Base-by-base conservation (phyloP, 2,113 vertebrate genomes). In the Gasterosteus aculeatus region DNA sequence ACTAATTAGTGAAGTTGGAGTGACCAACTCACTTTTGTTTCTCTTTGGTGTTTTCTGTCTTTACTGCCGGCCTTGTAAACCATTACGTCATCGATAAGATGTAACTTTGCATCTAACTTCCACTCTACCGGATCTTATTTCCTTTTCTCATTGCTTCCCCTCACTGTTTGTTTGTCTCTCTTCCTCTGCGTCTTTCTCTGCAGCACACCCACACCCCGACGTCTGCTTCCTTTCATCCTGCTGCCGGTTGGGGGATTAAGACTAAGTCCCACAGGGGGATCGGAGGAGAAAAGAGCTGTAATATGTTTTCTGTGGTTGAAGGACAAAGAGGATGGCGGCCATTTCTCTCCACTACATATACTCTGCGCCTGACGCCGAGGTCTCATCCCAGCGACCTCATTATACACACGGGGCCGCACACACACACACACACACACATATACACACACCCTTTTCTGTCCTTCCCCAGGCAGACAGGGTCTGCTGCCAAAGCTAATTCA, bases 401-500 rank as follows among this genome's bases (percentile, higher is more conserved):
- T 67, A 71, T 41, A 73, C 76, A 75, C 53, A 79, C 53, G 26
- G 26, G 39, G 22, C 19, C 41, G 7, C 66, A 56, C 51, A 66
- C 79, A 72, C 39, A 72, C 41, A 58, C 26, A 46, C 63, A 53
- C 31, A 66, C 70, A 62, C 38, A 56, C 53, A 46, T 47, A 68
- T 42, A 47, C 19, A 31, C 42, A 51, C 53, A 59, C n/a, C 31
- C 14, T 49, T 22, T 49, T 53, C 53, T 31, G 78, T 72, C 66
- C 75, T 63, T 66, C 89, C 80, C 62, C 56, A 14, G 85, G 86
- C 78, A n/a, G 63, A 75, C 59, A 26, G 35, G 72, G 66, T 85
- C 84, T 70, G 79, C 83, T 90, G 87, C 87, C 88, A 88, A 63
- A 84, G 64, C 83, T 82, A 87, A 89, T 90, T 88, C 83, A 76